Conservation (phyloP, 2,113 vertebrate species). For the Cygnus atratus region DNA sequence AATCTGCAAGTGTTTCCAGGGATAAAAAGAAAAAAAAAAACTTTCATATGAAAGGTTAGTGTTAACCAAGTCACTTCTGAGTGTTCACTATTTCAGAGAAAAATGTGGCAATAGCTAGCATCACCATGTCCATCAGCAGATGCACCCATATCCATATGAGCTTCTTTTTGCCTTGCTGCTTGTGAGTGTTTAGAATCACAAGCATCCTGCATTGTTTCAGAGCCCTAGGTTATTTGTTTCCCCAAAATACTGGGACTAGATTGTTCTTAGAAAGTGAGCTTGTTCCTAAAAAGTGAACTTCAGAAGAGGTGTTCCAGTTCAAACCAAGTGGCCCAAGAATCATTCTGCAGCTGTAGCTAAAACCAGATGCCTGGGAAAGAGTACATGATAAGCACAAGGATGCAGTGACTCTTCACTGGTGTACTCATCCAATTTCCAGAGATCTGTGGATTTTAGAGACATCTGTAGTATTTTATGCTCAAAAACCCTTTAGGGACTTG, state of each 20-base stretch:
- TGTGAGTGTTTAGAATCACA: background rate
- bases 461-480: background rate
- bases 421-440: background rate
- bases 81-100: background rate
- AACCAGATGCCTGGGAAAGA: background rate
- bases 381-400: background rate
- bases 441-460: background rate
- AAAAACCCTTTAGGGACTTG: background rate
- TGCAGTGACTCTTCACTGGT: background rate
- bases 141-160: background rate
- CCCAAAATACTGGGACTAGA: background rate
- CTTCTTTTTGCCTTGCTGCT: background rate
- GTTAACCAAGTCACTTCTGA: background rate
- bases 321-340: background rate
- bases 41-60: background rate
- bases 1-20: background rate
- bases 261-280: background rate
- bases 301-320: background rate
- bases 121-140: background rate
- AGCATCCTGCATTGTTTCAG: background rate
- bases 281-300: background rate
- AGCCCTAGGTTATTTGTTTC: background rate
- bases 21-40: background rate
- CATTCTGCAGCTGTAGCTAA: background rate
- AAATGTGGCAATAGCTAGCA: background rate